These are phyloP conservation scores for Netelia virgata DNA, from an alignment of 2,888 invertebrate species.

Conservation along the genomic window DNA sequence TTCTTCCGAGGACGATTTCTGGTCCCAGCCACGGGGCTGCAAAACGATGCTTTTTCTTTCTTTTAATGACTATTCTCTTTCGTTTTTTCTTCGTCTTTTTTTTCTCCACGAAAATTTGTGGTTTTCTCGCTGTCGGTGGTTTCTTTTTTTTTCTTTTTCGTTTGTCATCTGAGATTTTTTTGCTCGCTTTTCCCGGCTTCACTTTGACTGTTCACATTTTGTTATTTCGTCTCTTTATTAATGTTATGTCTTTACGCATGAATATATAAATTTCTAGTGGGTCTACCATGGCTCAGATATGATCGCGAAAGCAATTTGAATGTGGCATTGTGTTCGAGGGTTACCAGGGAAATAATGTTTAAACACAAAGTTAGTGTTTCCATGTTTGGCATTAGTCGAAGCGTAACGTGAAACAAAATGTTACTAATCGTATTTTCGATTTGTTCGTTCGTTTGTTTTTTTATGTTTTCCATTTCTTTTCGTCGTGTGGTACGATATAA, in stretches of 20 bases:
- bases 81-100: slow-evolving; percentile 21
- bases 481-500: background rate
- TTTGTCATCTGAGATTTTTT: slow-evolving; percentile 34
- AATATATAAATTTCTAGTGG: slow-evolving; percentile 79
- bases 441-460: background rate
- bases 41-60: background rate
- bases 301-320: slow-evolving; percentile 87
- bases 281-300: slow-evolving; percentile 88
- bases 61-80: background rate
- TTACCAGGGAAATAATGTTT: slow-evolving; percentile 63
- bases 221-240: background rate
- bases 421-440: background rate
- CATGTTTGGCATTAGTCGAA: slow-evolving; percentile 70
- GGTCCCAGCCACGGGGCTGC: slow-evolving; percentile 6
- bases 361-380: slow-evolving; percentile 68
- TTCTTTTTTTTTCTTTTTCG: slow-evolving; percentile 15
- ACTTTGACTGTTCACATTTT: slow-evolving; percentile 74
- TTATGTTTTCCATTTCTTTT: background rate
- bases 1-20: slow-evolving; percentile 26
- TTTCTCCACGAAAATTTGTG: slow-evolving; percentile 38
- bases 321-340: slow-evolving; percentile 86
- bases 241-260: slow-evolving; percentile 20
- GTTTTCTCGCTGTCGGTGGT: slow-evolving; percentile 58
- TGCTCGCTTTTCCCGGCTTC: slow-evolving; percentile 86
- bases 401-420: slow-evolving; percentile 44